phyloP scores from a whole-genome alignment of 2,797 vertebrate genomes.

The Todus mexicanus region DNA sequence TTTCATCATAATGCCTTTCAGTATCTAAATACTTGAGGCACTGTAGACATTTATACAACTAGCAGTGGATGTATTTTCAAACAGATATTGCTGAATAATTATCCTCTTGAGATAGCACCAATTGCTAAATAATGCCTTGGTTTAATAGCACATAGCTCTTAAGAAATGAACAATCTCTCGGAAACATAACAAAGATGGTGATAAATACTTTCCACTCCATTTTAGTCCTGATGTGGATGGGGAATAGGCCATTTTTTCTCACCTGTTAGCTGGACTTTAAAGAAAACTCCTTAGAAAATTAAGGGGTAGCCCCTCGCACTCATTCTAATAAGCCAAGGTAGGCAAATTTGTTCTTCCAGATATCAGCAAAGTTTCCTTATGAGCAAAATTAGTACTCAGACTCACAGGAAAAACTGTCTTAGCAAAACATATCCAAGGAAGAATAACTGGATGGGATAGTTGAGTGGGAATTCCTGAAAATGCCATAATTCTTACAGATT shows the following conservation, averaged over 20 bases:
- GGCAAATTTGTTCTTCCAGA: neutral
- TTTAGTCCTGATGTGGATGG: neutral
- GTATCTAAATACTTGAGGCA: constrained; percentile 53
- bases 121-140: constrained; percentile 62
- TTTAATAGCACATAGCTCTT: constrained; percentile 59
- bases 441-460: neutral
- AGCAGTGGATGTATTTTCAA: constrained; percentile 57
- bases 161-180: constrained; percentile 54
- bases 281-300: constrained; percentile 7
- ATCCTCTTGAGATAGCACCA: constrained; percentile 55
- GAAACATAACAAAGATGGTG: constrained; percentile 42
- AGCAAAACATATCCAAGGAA: neutral
- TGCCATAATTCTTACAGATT: neutral
- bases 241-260: constrained; percentile 3
- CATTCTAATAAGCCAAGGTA: neutral
- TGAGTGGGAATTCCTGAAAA: neutral
- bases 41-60: constrained; percentile 63
- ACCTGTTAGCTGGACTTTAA: constrained; percentile 22
- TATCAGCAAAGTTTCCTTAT: neutral
- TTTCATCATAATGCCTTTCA: constrained; percentile 37
- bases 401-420: neutral
- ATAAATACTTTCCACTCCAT: constrained; percentile 49
- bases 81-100: constrained; percentile 68
- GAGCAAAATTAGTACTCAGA: neutral
- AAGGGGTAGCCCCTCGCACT: neutral